Evolutionary conservation across 1,140 invertebrate genomes (phyloP), one percentile per base, ranked within the genome.

Genomic region (Sitodiplosis mosellana): DNA sequence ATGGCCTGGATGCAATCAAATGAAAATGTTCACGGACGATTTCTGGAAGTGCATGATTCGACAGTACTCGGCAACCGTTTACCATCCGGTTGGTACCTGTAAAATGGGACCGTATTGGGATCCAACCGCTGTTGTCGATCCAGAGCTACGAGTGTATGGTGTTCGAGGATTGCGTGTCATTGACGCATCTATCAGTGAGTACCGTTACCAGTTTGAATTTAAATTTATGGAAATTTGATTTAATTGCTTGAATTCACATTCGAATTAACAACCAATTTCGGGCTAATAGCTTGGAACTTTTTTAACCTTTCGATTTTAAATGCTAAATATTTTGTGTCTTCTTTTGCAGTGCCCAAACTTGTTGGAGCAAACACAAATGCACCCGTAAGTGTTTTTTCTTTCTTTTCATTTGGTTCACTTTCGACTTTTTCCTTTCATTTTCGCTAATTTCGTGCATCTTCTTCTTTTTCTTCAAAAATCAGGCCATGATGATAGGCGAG

Each of bases 31-130:
- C 56, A 77, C 78, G 0, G 84, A 89, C 56, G 55, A 68, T 3
- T 87, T 82, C 55, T 87, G 82, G 76, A 81, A 85, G 55, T 90
- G 87, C 55, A 83, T 86, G 78, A 83, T 86, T 5, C 66, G 82
- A 12, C 70, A 80, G 7, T 87, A 87, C 49, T 81, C 82, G 0
- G 76, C 74, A 1, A 89, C 87, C 0, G 71, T 73, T n/a, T 91
- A 90, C 58, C 87, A 93, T 70, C 86, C 87, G 0, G 78, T 87
- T 0, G 87, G 88, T 0, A 92, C 89, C 0, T 86, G 83, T 46
- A 93, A 90, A 61, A 96, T 96, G 91, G 91, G 89, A 0, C 82
- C 83, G 0, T 77, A 78, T 43, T 81, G 78, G 73, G 87, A 91
- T 59, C 68, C 74, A 10, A 76, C 79, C 4, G 85, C 88, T 0